Evolutionary conservation across 37 sponge, comb jelly and placozoan genomes (phyloP).

Genomic region (Hexactinellida sp.): DNA sequence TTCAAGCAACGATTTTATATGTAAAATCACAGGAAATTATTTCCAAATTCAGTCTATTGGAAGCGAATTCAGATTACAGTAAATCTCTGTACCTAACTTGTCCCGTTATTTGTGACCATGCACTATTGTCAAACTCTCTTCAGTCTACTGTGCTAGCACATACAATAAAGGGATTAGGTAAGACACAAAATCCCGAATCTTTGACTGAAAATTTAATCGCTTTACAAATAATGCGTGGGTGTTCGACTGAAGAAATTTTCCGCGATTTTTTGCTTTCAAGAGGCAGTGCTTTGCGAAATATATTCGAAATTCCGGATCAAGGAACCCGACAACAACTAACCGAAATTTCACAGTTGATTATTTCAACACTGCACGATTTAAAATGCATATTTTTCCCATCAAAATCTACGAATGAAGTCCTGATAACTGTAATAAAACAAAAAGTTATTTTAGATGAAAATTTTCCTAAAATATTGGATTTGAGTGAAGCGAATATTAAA

Average conservation of each 20-base stretch:
- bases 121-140: neutral
- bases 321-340: neutral
- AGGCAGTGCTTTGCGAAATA: neutral
- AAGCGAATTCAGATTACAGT: neutral
- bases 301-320: neutral
- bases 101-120: neutral
- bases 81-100: neutral
- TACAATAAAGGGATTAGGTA: neutral
- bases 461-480: neutral
- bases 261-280: neutral
- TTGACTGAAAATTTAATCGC: conserved; percentile 14
- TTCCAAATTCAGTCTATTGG: neutral
- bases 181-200: neutral
- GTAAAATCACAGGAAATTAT: neutral
- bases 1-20: neutral
- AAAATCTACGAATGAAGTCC: neutral
- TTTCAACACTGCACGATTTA: neutral
- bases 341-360: neutral
- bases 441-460: neutral
- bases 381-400: neutral
- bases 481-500: neutral
- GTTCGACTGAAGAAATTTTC: neutral
- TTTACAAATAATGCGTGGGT: neutral
- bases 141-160: neutral
- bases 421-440: neutral